Evolutionary conservation across 92 coral and sea anemone genomes (phyloP).

Genomic region (Umimayanthus kanabou): DNA sequence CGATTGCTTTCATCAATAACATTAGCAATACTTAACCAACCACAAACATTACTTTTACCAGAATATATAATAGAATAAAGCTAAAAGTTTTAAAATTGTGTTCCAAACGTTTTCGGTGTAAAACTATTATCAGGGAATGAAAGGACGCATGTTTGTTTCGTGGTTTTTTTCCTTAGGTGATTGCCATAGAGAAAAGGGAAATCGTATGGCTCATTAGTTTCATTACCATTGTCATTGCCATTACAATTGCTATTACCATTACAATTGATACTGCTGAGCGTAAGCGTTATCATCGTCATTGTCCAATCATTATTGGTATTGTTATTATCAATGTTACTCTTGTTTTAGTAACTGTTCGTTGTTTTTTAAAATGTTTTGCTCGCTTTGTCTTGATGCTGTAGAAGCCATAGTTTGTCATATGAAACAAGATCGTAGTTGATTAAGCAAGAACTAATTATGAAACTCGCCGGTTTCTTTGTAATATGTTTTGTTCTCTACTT

Average conservation of each 20-base stretch:
- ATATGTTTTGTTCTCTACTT: too few relatives aligned
- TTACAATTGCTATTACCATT: not conserved
- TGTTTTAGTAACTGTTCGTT: not conserved
- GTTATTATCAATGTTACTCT: not conserved
- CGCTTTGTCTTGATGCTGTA: not conserved
- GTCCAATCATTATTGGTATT: not conserved
- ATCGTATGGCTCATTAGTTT: not conserved
- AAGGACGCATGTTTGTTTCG: too few relatives aligned
- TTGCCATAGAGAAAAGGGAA: too few relatives aligned
- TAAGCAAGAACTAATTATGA: too few relatives aligned
- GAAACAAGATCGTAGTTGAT: too few relatives aligned
- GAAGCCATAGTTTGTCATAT: not conserved
- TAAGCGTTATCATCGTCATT: not conserved
- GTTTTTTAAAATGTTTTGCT: not conserved
- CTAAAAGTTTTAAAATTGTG: too few relatives aligned
- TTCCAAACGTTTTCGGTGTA: too few relatives aligned
- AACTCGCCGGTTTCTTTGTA: too few relatives aligned
- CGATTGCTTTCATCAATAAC: not conserved
- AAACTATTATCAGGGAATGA: too few relatives aligned
- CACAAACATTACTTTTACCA: not conserved
- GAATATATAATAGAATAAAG: too few relatives aligned
- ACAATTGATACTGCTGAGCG: not conserved
- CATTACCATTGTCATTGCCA: too few relatives aligned
- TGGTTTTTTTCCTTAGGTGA: too few relatives aligned
- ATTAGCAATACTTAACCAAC: not conserved